Percentiles rank a stretch among this genome's conserved stretches.
Evolutionary conservation across 1,140 invertebrate species (phyloP).

Genomic region (Zaprionus taronus): DNA sequence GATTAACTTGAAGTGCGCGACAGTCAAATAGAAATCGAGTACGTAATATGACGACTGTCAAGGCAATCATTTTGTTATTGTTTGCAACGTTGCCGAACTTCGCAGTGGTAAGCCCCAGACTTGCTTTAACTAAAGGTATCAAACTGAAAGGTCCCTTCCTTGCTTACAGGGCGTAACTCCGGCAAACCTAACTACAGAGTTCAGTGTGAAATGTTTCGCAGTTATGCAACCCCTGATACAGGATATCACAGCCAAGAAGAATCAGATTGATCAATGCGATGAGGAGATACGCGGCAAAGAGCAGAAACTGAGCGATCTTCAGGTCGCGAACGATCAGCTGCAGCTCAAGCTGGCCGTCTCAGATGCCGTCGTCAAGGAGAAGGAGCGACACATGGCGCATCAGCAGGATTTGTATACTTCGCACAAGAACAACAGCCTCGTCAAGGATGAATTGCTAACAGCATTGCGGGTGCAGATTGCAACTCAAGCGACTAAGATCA

Average conservation of each 20-base stretch:
- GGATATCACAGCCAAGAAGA: slow-evolving; percentile 17
- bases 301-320: not conserved
- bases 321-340: not conserved
- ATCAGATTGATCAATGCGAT: slow-evolving; percentile 14
- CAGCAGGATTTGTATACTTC: not conserved
- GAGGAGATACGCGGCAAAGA: slow-evolving; percentile 1
- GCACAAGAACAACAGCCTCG: slow-evolving; percentile 13
- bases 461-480: not conserved
- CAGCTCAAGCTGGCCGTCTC: slow-evolving; percentile 3
- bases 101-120: slow-evolving; percentile 3
- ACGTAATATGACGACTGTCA: slow-evolving; percentile 1
- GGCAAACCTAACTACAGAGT: slow-evolving; percentile 7
- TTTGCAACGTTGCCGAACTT: not conserved
- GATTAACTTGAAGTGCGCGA: slow-evolving; percentile 7
- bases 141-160: not conserved
- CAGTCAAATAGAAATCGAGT: not conserved
- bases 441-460: slow-evolving; percentile 24
- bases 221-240: slow-evolving; percentile 17
- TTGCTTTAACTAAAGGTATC: not conserved
- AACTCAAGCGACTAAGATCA: not conserved
- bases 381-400: slow-evolving; percentile 9
- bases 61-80: not conserved
- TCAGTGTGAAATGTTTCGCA: slow-evolving; percentile 17
- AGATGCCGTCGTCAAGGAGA: slow-evolving; percentile 2
- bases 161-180: not conserved